Percentiles rank a stretch among this genome's conserved stretches.
phyloP scores from a whole-genome alignment of 2,888 invertebrate species.

The Orthonevra nobilis region DNA sequence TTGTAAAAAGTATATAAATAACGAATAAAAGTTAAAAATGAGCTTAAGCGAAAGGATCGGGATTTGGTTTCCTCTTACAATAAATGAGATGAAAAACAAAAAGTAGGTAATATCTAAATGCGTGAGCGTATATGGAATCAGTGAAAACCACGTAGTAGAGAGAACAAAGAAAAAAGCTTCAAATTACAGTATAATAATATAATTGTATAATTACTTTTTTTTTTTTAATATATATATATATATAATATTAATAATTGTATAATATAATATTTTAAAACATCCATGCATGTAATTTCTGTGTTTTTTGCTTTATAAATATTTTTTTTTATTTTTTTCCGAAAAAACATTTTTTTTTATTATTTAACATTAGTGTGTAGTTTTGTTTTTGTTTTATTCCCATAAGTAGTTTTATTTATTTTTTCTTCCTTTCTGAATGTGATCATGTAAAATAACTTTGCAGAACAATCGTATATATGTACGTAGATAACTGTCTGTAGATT shows the following conservation, averaged over 20 bases:
- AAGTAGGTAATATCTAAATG: too few species aligned
- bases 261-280: constrained; percentile 72
- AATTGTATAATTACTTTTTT: constrained; percentile 70
- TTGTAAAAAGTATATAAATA: too few species aligned
- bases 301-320: constrained; percentile 57
- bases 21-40: too few species aligned
- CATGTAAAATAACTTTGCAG: constrained; percentile 63
- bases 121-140: constrained; percentile 81
- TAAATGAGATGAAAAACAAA: too few species aligned
- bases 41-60: too few species aligned
- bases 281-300: constrained; percentile 71
- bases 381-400: constrained; percentile 41
- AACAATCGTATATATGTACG: constrained; percentile 41
- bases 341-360: constrained; percentile 37
- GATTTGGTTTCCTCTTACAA: too few species aligned
- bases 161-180: constrained; percentile 73
- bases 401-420: constrained; percentile 43
- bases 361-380: constrained; percentile 58
- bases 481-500: constrained; percentile 33
- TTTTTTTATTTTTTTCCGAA: constrained; percentile 35
- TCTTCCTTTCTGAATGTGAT: constrained; percentile 45
- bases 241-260: constrained; percentile 64
- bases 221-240: constrained; percentile 64
- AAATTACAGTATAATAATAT: constrained; percentile 72
- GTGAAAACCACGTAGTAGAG: constrained; percentile 63